These are phyloP conservation scores for Forficula auricularia DNA, from an alignment of 1,140 invertebrate genomes.

Conservation along the genomic window DNA sequence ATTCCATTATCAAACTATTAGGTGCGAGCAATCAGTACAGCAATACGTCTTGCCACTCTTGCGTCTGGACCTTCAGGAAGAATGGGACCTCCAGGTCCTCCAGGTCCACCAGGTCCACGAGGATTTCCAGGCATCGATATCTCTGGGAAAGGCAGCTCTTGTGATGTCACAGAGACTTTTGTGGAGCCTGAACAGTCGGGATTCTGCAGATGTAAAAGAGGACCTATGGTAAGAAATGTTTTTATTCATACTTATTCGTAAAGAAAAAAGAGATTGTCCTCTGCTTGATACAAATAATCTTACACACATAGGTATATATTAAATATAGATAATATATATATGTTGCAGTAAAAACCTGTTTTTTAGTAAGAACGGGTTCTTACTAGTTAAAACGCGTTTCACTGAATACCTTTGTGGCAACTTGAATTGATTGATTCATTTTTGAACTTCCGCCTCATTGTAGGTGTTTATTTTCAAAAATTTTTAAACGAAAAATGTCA, in stretches of 20 bases:
- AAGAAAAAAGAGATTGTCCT: too few species aligned
- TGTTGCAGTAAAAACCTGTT: too few species aligned
- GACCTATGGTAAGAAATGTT: conserved; percentile 30
- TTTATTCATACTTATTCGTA: neutral
- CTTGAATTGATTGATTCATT: too few species aligned
- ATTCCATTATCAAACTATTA: too few species aligned
- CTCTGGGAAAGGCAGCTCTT: too few species aligned
- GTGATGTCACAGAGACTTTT: too few species aligned
- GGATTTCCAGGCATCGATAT: conserved; percentile 23
- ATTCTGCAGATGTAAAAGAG: conserved; percentile 36
- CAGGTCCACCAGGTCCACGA: conserved; percentile 23
- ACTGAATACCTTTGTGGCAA: too few species aligned
- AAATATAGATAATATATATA: conserved; percentile 9
- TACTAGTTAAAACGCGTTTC: too few species aligned
- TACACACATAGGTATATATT: conserved; percentile 9
- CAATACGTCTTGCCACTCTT: conserved; percentile 35
- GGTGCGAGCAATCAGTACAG: conserved; percentile 35
- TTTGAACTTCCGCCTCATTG: too few species aligned
- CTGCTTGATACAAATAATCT: conserved; percentile 8
- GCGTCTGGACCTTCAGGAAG: conserved; percentile 31
- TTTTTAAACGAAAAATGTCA: too few species aligned
- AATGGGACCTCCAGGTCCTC: conserved; percentile 25
- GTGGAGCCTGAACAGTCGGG: conserved; percentile 18
- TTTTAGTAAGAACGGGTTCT: too few species aligned
- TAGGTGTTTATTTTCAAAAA: too few species aligned